These are phyloP conservation scores for Sebastolobus alascanus DNA, from an alignment of 2,797 vertebrate genomes.

Conservation along the genomic window DNA sequence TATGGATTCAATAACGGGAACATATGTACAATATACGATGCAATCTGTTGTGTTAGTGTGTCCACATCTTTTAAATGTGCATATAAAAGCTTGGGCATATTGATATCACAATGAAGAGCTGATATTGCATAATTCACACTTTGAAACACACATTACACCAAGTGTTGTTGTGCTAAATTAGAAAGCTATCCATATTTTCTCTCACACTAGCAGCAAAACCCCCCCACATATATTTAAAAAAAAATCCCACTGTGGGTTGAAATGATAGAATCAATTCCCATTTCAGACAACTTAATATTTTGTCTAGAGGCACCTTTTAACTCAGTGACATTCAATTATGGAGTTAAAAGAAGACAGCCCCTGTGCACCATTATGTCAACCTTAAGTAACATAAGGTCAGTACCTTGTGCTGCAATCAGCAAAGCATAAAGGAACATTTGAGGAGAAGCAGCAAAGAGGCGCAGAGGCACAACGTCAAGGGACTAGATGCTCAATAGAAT, in stretches of 20 bases:
- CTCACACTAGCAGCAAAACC: not conserved
- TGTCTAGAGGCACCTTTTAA: constrained; percentile 39
- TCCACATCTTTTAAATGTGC: not conserved
- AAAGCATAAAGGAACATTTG: constrained; percentile 28
- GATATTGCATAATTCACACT: constrained; percentile 7
- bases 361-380: constrained; percentile 37
- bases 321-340: constrained; percentile 50
- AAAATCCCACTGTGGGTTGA: not conserved
- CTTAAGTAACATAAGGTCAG: constrained; percentile 35
- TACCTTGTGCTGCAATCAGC: not conserved
- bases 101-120: constrained; percentile 9
- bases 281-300: constrained; percentile 17
- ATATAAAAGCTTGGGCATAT: not conserved
- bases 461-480: constrained; percentile 18
- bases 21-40: not conserved
- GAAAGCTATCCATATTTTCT: not conserved
- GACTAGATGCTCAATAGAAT: not conserved
- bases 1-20: not conserved
- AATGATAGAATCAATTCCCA: constrained; percentile 7
- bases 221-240: not conserved
- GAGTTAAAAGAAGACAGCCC: constrained; percentile 23
- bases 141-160: not conserved
- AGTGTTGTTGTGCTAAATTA: not conserved
- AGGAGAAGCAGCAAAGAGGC: constrained; percentile 12
- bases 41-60: not conserved